Evolutionary conservation across 2,888 invertebrate genomes (phyloP), one percentile per base, ranked within the genome.

Genomic region (Tenthredo livida): DNA sequence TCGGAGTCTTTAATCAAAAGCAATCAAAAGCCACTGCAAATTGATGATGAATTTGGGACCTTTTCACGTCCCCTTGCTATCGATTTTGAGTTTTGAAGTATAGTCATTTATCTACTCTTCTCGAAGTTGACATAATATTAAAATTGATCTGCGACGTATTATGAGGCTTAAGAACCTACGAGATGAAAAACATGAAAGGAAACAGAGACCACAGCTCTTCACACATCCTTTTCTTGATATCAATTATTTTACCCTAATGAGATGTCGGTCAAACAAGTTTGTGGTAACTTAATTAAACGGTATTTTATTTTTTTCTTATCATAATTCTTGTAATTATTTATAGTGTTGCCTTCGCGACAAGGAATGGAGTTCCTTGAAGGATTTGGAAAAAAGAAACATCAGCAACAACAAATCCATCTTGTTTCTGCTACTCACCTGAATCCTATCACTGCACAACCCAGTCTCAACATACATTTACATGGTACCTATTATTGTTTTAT

Each of bases 321-420:
- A 85, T 58, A 21, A 25, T 77, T 77, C 2, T 61, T 61, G 1
- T 33, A 7, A 21, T 80, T 40, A 40, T 80, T 80, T 40, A 21
- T 37, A 93, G 93, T 93, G 87, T 88, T 92, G 88, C 91, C 92
- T 88, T 89, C 92, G 87, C 90, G 91, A 86, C 93, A 93, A 93
- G 93, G 93, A 87, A 93, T 93, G 93, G 93, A 93, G 91, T 93
- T 93, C 89, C 90, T 93, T 89, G 93, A 93, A 87, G 93, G 93
- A 78, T 93, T 93, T 86, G 93, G 93, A 47, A 93, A 93, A 90
- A 93, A 92, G 89, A 93, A 93, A 89, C 90, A 91, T 43, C 88
- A 87, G 37, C 87, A 89, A 50, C 87, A 89, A 50, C 89, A 89
- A 78, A 84, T 75, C 7, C 84, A 84, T 17, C 86, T 83, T n/a